These are phyloP conservation scores for Oligia fasciuncula DNA, from an alignment of 2,888 invertebrate genomes.

Conservation along the genomic window DNA sequence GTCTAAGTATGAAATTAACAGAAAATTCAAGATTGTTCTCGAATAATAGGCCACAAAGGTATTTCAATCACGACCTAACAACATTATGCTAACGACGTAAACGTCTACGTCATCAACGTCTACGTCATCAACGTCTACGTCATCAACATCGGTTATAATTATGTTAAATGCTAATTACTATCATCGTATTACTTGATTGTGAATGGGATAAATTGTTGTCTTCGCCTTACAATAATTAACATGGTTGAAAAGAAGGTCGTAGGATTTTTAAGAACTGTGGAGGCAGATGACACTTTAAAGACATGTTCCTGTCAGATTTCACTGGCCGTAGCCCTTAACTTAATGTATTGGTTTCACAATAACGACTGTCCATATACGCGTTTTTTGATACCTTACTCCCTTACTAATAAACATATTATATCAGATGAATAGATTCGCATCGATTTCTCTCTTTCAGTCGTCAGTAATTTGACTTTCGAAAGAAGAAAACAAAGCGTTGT, in stretches of 20 bases:
- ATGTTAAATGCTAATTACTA: constrained; percentile 37
- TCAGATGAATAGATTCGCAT: no score
- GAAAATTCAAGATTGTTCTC: not conserved
- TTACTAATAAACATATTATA: no score
- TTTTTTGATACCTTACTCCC: no score
- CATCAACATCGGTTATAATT: constrained; percentile 22
- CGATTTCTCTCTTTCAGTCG: no score
- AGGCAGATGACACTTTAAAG: not conserved
- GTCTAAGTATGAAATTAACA: not conserved
- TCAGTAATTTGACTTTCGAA: no score
- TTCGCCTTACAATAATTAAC: not conserved
- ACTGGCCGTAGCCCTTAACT: not conserved
- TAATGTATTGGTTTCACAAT: not conserved
- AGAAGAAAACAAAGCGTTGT: no score
- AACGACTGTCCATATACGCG: not conserved
- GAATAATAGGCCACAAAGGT: constrained; percentile 10
- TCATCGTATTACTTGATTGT: constrained; percentile 14
- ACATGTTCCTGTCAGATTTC: not conserved
- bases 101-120: constrained; percentile 17
- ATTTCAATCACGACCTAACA: constrained; percentile 31
- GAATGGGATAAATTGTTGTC: not conserved
- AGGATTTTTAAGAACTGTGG: not conserved
- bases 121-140: constrained; percentile 22
- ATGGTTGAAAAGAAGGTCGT: no score
- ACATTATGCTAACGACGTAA: constrained; percentile 30